phyloP scores from a whole-genome alignment of 2,888 invertebrate species.

The Holacanthella duospinosa region DNA sequence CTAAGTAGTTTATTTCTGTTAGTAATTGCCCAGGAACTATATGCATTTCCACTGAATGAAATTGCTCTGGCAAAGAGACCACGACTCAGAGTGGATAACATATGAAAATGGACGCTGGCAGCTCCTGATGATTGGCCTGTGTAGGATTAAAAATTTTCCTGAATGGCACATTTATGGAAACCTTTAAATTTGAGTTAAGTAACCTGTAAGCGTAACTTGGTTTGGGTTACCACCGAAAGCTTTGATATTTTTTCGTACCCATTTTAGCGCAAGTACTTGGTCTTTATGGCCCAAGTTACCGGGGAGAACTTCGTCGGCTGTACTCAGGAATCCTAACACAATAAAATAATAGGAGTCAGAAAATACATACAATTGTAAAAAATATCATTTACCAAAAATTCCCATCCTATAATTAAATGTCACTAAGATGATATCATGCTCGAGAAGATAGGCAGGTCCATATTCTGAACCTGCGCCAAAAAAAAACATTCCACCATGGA shows the following conservation, averaged over 20 bases:
- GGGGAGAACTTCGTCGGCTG: neutral
- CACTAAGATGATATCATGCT: conserved; percentile 11
- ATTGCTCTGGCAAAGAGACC: conserved; percentile 18
- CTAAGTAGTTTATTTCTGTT: conserved; percentile 10
- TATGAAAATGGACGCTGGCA: conserved; percentile 19
- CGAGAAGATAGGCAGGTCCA: conserved; percentile 14
- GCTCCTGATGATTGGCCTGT: neutral
- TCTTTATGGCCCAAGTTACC: conserved; percentile 14
- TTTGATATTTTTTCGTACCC: conserved; percentile 23
- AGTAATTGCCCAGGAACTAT: conserved; percentile 21
- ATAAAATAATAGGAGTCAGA: too few species aligned
- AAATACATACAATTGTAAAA: too few species aligned
- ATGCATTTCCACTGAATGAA: conserved; percentile 20
- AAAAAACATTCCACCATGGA: neutral
- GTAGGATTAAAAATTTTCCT: neutral
- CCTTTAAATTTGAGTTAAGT: neutral
- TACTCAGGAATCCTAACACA: conserved; percentile 5
- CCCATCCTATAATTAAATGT: conserved; percentile 12
- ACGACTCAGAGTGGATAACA: conserved; percentile 18
- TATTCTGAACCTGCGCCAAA: conserved; percentile 12
- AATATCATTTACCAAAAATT: conserved; percentile 6
- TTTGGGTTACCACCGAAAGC: conserved; percentile 19
- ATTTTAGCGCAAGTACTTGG: conserved; percentile 18
- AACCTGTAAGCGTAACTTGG: conserved; percentile 12
- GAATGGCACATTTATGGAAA: neutral